Evolutionary conservation across 2,888 invertebrate genomes (phyloP), one percentile per base, ranked within the genome.

Genomic region (Digitonthophagus gazella): DNA sequence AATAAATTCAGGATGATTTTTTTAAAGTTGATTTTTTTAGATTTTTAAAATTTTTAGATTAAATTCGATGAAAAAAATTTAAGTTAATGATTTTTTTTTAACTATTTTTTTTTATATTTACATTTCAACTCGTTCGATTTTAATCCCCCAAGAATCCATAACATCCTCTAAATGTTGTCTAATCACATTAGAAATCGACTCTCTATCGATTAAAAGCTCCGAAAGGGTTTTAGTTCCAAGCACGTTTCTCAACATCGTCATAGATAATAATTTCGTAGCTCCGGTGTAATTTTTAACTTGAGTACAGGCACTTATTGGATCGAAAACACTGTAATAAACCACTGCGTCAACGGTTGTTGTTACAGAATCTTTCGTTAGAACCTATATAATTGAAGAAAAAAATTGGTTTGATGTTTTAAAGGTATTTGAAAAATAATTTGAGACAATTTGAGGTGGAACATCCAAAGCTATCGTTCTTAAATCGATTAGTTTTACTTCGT

Each of bases 81-180:
- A n/a, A n/a, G n/a, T n/a, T n/a, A n/a, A n/a, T n/a, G n/a, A n/a
- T n/a, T n/a, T n/a, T n/a, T n/a, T n/a, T n/a, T n/a, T n/a, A n/a
- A n/a, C n/a, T n/a, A n/a, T n/a, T n/a, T n/a, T n/a, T n/a, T 57
- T 57, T 14, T 3, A 57, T 57, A 6, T 15, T n/a, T 64, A 64
- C 64, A 64, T 64, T 64, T 64, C 64, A 44, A 64, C 64, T 3
- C 64, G 16, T 64, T 64, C 64, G 6, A 64, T 44, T 14, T 15
- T 19, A 44, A 64, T n/a, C n/a, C 64, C 64, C 64, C 64, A 64
- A n/a, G 19, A 14, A 15, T 44, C 64, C 15, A 20, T 64, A 8
- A 11, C 64, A 2, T n/a, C 20, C 11, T 64, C 64, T 14, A 64
- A 15, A 15, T 19, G 15, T 15, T 19, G n/a, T 15, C 22, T 64